Conservation (phyloP, 92 coral and sea anemone genomes). For the Meandrina meandrites region DNA sequence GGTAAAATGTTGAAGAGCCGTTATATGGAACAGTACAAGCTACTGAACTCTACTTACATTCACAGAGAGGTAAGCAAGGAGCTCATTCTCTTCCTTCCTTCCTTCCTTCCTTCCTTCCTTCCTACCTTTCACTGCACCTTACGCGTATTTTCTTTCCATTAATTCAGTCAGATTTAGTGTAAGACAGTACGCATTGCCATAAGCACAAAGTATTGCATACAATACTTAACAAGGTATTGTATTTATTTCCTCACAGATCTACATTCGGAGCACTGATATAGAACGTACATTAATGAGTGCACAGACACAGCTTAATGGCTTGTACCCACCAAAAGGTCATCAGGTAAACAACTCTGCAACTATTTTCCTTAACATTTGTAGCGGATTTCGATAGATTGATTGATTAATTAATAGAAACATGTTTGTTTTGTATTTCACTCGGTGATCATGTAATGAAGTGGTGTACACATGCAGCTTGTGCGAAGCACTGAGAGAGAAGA, state of each 20-base stretch:
- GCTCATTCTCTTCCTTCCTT: background rate
- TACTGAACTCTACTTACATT: slow-evolving; percentile 70
- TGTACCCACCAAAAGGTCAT: slow-evolving; percentile 65
- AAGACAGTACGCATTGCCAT: too few relatives aligned
- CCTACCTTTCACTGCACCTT: background rate
- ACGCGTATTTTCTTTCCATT: too few relatives aligned
- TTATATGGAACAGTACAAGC: slow-evolving; percentile 51
- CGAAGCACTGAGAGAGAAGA: too few relatives aligned
- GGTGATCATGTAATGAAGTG: too few relatives aligned
- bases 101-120: background rate
- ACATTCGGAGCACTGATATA: slow-evolving; percentile 66
- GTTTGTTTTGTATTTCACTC: too few relatives aligned
- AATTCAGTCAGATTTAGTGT: too few relatives aligned
- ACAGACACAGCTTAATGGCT: slow-evolving; percentile 77
- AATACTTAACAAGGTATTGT: too few relatives aligned
- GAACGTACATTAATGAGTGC: slow-evolving; percentile 84
- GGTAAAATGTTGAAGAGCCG: slow-evolving; percentile 76
- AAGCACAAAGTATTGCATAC: too few relatives aligned
- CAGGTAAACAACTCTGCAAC: slow-evolving; percentile 28
- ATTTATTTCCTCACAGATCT: slow-evolving; percentile 35
- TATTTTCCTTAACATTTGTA: too few relatives aligned
- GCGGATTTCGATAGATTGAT: too few relatives aligned
- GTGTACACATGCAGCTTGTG: too few relatives aligned
- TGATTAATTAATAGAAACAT: too few relatives aligned
- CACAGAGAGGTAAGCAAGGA: slow-evolving; percentile 60